phyloP scores from a whole-genome alignment of 2,888 invertebrate species.

The Philonicus albiceps region DNA sequence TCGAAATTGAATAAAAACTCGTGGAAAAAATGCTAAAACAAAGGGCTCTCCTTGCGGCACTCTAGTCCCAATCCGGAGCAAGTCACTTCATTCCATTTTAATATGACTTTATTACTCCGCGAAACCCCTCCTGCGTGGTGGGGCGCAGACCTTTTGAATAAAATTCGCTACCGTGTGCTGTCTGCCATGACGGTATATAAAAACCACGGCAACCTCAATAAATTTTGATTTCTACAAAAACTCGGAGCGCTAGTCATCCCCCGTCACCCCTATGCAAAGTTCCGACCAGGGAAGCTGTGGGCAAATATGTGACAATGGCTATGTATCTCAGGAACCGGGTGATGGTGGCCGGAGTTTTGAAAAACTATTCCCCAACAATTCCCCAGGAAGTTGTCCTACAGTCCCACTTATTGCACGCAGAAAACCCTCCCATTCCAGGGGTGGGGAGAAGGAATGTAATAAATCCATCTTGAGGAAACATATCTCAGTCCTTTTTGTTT shows the following conservation, averaged over 20 bases:
- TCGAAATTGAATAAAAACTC: slow-evolving; percentile 1
- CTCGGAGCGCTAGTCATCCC: neutral
- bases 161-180: neutral
- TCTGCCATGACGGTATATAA: neutral
- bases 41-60: neutral
- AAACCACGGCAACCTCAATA: neutral
- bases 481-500: neutral
- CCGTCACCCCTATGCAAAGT: neutral
- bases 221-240: slow-evolving; percentile 16
- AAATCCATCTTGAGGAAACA: neutral
- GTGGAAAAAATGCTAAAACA: neutral
- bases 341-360: neutral
- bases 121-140: neutral
- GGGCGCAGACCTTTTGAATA: neutral
- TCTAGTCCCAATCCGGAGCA: neutral
- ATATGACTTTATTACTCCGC: neutral
- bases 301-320: neutral
- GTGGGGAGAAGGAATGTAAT: neutral
- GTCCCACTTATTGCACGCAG: neutral
- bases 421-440: neutral
- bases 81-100: slow-evolving; percentile 4
- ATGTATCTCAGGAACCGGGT: neutral
- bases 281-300: neutral
- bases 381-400: neutral
- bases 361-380: neutral